Percentiles rank a stretch among this genome's conserved stretches.
Evolutionary conservation across 2,888 invertebrate species (phyloP).

Genomic region (Dynastes tityus): DNA sequence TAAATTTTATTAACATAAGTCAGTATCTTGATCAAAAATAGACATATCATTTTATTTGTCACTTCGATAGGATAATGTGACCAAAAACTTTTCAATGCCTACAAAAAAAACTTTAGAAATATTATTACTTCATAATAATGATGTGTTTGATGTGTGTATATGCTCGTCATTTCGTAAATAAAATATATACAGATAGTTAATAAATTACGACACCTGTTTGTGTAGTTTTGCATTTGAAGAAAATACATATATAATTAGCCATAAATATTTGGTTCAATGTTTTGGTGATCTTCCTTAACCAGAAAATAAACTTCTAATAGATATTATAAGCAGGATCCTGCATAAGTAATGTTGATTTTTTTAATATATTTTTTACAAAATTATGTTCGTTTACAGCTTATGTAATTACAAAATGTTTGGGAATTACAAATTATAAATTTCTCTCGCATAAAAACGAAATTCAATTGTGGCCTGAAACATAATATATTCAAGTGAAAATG

Average conservation of each 20-base stretch:
- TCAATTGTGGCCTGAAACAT: constrained; percentile 34
- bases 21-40: no score
- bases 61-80: no score
- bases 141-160: no score
- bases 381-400: not conserved
- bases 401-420: not conserved
- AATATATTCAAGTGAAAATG: constrained; percentile 19
- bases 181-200: no score
- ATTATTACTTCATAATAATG: no score
- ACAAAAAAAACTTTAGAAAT: no score
- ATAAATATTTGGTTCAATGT: constrained; percentile 1
- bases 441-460: not conserved
- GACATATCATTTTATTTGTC: no score
- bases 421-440: constrained; percentile 10
- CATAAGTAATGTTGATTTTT: not conserved
- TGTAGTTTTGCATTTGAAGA: not conserved
- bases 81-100: no score
- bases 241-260: not conserved
- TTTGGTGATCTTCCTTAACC: constrained; percentile 38
- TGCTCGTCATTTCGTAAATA: no score
- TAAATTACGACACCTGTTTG: no score
- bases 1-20: no score
- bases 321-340: not conserved
- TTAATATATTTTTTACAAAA: not conserved
- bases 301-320: constrained; percentile 1